Conservation (phyloP, 2,797 vertebrate species). For the Phoeniculus purpureus region DNA sequence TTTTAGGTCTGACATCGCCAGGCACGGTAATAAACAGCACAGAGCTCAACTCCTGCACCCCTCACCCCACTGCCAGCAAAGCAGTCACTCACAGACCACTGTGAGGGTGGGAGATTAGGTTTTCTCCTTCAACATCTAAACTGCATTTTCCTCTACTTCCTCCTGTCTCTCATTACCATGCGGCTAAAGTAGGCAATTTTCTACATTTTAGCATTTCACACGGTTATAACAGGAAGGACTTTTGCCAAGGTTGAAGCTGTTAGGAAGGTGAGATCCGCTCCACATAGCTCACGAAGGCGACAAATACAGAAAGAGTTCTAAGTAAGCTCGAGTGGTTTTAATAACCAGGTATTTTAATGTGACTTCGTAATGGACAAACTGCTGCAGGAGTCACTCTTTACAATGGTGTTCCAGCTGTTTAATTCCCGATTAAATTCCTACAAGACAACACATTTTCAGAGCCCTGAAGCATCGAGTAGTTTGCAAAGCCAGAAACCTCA, state of each 20-base stretch:
- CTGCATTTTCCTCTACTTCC: not conserved
- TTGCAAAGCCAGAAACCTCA: not conserved
- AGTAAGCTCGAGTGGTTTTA: not conserved
- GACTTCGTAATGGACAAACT: not conserved
- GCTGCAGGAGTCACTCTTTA: not conserved
- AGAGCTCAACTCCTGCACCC: accelerated
- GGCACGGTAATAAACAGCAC: not conserved
- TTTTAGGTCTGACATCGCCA: not conserved
- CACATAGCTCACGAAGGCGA: not conserved
- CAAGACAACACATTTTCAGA: not conserved
- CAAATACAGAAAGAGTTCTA: not conserved
- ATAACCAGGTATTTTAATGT: not conserved
- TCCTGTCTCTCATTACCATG: not conserved
- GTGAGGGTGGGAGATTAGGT: not conserved
- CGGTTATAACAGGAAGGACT: not conserved
- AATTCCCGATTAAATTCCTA: not conserved
- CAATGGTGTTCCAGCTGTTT: not conserved
- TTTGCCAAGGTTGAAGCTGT: not conserved
- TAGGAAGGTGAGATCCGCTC: not conserved
- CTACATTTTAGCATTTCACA: not conserved
- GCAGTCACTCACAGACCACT: accelerated
- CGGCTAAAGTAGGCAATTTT: not conserved
- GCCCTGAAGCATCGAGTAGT: not conserved
- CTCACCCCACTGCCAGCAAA: accelerated
- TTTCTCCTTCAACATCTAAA: not conserved